phyloP scores from a whole-genome alignment of 2,797 vertebrate species.

The Typhlichthys eigenmanni region DNA sequence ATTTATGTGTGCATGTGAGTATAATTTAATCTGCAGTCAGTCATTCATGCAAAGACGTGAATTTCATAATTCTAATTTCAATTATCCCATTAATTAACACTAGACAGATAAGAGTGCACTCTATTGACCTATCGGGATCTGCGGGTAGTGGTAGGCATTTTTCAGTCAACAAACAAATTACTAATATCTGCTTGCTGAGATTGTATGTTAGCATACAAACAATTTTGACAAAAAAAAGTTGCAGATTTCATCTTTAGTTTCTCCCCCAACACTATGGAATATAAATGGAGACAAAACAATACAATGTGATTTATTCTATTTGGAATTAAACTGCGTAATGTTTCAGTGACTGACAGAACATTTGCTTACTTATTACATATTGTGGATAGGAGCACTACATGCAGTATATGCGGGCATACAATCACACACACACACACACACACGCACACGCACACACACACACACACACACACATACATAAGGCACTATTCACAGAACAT shows the following conservation, averaged over 20 bases:
- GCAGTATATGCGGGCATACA: neutral
- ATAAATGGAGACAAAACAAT: neutral
- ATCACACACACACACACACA: conserved; percentile 22
- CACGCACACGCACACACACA: conserved; percentile 14
- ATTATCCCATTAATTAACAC: too few species aligned
- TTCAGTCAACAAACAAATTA: too few species aligned
- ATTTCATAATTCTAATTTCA: too few species aligned
- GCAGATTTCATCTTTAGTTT: neutral
- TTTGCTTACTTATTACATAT: conserved; percentile 43
- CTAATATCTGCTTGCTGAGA: neutral
- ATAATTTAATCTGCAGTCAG: neutral
- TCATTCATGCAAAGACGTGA: too few species aligned
- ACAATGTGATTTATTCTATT: conserved; percentile 31
- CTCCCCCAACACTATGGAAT: neutral
- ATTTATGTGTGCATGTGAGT: neutral
- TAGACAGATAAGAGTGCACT: too few species aligned
- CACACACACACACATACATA: conserved; percentile 34
- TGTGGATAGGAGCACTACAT: conserved; percentile 38
- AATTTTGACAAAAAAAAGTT: neutral
- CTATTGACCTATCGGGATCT: too few species aligned
- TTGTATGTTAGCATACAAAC: too few species aligned
- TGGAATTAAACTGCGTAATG: conserved; percentile 39
- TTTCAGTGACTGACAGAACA: conserved; percentile 48
- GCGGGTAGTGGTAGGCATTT: too few species aligned
- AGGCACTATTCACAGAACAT: conserved; percentile 60